Evolutionary conservation across 2,888 invertebrate genomes (phyloP), one percentile per base, ranked within the genome.

Genomic region (Aporophyla lueneburgensis): DNA sequence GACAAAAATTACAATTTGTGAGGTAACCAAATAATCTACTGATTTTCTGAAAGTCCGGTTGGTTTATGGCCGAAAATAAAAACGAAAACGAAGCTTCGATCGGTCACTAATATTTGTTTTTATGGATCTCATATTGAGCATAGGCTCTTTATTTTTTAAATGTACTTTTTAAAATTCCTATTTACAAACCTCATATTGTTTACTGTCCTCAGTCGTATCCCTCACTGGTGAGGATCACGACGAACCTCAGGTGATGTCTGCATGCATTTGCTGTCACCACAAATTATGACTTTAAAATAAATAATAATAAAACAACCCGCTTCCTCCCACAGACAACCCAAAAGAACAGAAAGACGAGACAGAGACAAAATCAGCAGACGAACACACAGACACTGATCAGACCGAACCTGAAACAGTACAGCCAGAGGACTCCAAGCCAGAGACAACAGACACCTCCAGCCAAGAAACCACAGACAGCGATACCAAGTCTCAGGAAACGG

Each of bases 361-460:
- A 72, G 83, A 80, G 62, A 81, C 86, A 58, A 80, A 87, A 86
- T 69, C 85, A 71, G 84, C 85, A 70, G 84, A 83, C 62, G 84
- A 84, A 43, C 87, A 90, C 82, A 81, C 83, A 43, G 91, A 89
- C 51, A 69, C 81, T 2, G 90, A 92, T 54, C 87, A 89, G 71
- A 83, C 85, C 43, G 82, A 89, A 19, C 88, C 91, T 46, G 84
- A 88, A 10, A 87, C 88, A 65, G 83, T 88, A 56, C 88, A 89
- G 49, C 70, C 63, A 14, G 89, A 90, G 56, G 91, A 89, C 63
- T 81, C 89, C 24, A 93, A 94, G 81, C 89, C 92, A 0, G 95
- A 94, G 79, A 93, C 89, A 16, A 93, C 92, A 19, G 95, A 95
- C 91, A 92, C 94, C 0, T 93, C 94, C 43, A 95, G 95, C 88